These are phyloP conservation scores for Artibeus lituratus DNA, from an alignment of 2,797 vertebrate species.

Conservation along the genomic window DNA sequence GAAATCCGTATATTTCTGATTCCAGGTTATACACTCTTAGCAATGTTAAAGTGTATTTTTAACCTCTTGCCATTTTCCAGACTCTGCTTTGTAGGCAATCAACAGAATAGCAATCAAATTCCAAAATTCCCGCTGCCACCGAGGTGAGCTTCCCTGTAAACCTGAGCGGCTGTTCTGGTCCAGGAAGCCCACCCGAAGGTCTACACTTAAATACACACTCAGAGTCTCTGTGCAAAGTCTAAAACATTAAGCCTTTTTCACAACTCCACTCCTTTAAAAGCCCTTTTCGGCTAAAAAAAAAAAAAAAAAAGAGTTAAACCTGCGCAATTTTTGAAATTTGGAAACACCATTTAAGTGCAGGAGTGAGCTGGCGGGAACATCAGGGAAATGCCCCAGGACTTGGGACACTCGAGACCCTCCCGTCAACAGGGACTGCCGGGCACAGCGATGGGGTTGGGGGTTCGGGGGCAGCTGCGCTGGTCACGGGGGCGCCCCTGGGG, in stretches of 20 bases:
- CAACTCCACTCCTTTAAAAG: background rate
- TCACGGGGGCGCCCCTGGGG: background rate
- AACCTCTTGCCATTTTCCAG: background rate
- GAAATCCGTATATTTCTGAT: background rate
- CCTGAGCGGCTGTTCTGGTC: background rate
- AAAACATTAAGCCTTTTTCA: background rate
- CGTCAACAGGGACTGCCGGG: background rate
- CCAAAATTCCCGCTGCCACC: background rate
- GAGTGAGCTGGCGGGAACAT: background rate
- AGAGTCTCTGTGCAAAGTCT: background rate
- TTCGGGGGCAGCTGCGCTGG: background rate
- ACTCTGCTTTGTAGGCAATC: background rate
- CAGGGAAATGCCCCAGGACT: background rate
- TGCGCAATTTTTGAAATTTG: background rate
- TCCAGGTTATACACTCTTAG: background rate
- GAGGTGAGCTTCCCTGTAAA: background rate
- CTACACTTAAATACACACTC: background rate
- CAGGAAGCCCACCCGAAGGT: background rate
- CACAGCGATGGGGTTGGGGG: too few species aligned
- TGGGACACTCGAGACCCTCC: background rate
- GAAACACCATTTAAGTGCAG: background rate
- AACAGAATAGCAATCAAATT: background rate
- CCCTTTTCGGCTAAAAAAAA: background rate
- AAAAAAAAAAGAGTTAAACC: background rate
- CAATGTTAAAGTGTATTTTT: background rate